Evolutionary conservation across 2,888 invertebrate species (phyloP).

Genomic region (Pristionchus entomophagus): DNA sequence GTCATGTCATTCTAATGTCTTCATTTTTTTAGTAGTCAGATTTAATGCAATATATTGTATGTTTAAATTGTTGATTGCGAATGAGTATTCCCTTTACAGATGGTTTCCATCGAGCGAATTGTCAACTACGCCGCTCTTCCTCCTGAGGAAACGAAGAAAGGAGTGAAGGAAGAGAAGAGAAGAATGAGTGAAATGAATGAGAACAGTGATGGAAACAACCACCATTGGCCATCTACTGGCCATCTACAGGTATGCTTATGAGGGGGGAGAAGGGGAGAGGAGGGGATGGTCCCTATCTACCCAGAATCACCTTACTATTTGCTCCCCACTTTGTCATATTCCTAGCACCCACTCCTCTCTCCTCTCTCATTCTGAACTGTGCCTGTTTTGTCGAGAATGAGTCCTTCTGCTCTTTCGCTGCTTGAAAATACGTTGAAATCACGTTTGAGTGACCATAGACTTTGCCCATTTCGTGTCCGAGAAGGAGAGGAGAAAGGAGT

Average conservation of each 20-base stretch:
- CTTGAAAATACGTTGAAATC: background rate
- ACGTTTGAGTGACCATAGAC: background rate
- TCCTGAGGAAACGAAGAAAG: constrained; percentile 80
- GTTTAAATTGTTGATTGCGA: background rate
- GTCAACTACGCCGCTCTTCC: constrained; percentile 86
- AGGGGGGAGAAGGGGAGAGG: background rate
- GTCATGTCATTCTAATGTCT: too few relatives aligned
- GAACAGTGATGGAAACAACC: background rate
- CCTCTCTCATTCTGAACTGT: too few relatives aligned
- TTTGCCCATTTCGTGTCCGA: background rate
- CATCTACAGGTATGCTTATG: constrained; percentile 82
- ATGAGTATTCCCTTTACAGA: constrained; percentile 65
- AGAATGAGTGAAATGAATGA: constrained; percentile 38
- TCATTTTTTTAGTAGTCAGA: too few relatives aligned
- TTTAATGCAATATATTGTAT: too few relatives aligned
- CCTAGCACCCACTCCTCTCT: too few relatives aligned
- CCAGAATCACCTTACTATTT: too few relatives aligned
- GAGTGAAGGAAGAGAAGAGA: constrained; percentile 79
- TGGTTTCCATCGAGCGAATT: constrained; percentile 86
- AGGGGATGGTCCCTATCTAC: too few relatives aligned
- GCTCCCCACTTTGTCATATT: too few relatives aligned
- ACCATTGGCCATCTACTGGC: constrained; percentile 82
- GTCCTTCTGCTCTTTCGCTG: background rate
- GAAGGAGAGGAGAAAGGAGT: background rate
- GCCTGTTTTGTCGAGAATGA: too few relatives aligned